These are phyloP conservation scores for Hylia prasina DNA, from an alignment of 2,113 vertebrate genomes.

Conservation along the genomic window DNA sequence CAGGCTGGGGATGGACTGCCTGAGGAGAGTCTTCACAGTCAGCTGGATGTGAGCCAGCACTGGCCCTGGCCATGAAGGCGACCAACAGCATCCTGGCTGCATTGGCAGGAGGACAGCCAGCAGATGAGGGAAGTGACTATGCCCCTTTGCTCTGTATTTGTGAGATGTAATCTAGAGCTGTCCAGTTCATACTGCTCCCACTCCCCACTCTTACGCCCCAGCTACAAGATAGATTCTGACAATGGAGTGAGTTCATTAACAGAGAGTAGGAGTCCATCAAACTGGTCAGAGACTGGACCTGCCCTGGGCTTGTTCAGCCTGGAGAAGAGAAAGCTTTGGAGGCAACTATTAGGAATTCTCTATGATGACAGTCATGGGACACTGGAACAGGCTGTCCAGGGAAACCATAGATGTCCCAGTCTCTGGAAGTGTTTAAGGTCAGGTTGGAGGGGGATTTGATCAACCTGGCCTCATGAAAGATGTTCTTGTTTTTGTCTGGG, in stretches of 20 bases:
- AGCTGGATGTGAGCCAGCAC: background rate
- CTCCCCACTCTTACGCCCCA: background rate
- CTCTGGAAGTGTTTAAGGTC: background rate
- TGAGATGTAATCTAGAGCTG: background rate
- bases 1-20: background rate
- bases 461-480: rapidly evolving
- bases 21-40: background rate
- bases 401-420: background rate
- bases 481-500: background rate
- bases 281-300: background rate
- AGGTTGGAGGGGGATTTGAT: background rate
- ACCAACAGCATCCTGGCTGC: background rate
- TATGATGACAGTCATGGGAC: rapidly evolving
- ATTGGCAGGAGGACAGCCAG: background rate
- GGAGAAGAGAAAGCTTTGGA: background rate
- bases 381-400: background rate
- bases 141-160: background rate
- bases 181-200: background rate
- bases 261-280: background rate
- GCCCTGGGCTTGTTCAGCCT: background rate
- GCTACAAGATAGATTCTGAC: background rate
- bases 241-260: background rate
- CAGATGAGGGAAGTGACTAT: background rate
- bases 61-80: background rate
- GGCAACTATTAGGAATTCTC: background rate